phyloP scores from a whole-genome alignment of 2,113 vertebrate genomes.

The Cavia porcellus region DNA sequence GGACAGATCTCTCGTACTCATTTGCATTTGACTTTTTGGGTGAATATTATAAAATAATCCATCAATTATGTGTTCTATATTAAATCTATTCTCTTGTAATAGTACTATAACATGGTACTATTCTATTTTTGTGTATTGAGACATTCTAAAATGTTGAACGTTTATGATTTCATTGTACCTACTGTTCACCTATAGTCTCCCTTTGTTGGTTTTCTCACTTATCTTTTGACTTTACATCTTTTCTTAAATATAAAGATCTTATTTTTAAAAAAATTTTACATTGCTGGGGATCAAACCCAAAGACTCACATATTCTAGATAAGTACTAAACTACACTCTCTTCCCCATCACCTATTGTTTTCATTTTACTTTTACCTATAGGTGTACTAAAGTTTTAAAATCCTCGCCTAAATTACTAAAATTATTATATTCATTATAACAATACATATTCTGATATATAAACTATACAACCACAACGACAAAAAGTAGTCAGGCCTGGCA shows the following conservation, averaged over 20 bases:
- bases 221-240: neutral
- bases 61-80: neutral
- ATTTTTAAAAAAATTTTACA: neutral
- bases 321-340: neutral
- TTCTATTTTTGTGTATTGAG: neutral
- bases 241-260: neutral
- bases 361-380: neutral
- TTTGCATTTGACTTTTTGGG: neutral
- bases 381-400: neutral
- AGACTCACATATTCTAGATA: neutral
- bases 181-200: neutral
- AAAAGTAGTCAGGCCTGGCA: neutral
- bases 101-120: neutral
- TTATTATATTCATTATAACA: neutral
- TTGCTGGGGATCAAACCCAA: neutral
- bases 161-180: neutral
- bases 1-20: neutral
- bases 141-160: neutral
- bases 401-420: neutral
- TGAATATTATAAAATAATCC: neutral
- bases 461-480: neutral
- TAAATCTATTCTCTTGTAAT: neutral
- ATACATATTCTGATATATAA: neutral
- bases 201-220: neutral
- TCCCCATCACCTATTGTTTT: neutral